Evolutionary conservation across 2,888 invertebrate species (phyloP), one percentile per base, ranked within the genome.

Genomic region (Biston betularia): DNA sequence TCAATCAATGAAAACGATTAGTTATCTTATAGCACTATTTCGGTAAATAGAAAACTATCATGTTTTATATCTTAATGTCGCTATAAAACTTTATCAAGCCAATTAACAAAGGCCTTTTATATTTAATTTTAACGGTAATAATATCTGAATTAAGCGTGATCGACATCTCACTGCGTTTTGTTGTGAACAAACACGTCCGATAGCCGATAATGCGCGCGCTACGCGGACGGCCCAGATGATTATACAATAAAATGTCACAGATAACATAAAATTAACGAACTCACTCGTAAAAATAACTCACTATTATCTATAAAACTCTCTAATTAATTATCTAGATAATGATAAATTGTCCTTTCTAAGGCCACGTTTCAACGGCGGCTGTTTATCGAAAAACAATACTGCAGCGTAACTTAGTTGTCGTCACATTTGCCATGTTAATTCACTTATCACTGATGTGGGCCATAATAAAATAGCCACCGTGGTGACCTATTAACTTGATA

Each of bases 311-410:
- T 93, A 91, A 93, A 93, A 85, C 92, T 89, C 91, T 89, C 83
- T 88, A 86, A 90, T 91, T 92, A 93, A 93, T 93, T 92, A 93
- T 93, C 93, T 91, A 90, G 85, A 84, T 86, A 89, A 91, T 92
- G 92, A 93, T 90, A 88, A 87, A 91, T 82, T 88, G 82, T 75
- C 79, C 81, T 85, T 74, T 86, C 77, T 79, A 83, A 82, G 78
- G 82, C 76, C 70, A 81, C 75, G 68, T 65, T 73, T 76, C 77
- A 68, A 68, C 68, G 71, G 63, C 60, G 33, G 56, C 35, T 44
- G 59, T 68, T 81, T 79, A 85, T 84, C 80, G 78, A 76, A 80
- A 78, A 79, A 77, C 81, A 80, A 82, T 83, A 84, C 79, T 78
- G 80, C 77, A 73, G 81, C 81, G 81, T 87, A 85, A 87, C 82